Evolutionary conservation across 2,888 invertebrate genomes (phyloP), one percentile per base, ranked within the genome.

Genomic region (Brachylomia viminalis): DNA sequence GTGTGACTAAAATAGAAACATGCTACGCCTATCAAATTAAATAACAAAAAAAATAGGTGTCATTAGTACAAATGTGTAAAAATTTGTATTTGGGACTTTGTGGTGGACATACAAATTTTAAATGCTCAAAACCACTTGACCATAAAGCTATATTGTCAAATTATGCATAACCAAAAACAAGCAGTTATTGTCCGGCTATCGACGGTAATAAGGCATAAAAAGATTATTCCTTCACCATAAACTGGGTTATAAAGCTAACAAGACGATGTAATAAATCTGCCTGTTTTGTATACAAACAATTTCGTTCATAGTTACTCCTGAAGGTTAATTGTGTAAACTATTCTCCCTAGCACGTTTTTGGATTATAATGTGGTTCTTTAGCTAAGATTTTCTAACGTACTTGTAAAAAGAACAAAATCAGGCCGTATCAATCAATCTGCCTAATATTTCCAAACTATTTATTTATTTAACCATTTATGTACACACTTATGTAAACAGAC

Each of bases 201-300:
- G 59, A 52, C 38, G 30, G 30, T 66, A 77, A 72, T 66, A 77
- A 52, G 52, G 10, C 61, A 75, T 79, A 79, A 72, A 75, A 78
- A 52, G 61, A 75, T 82, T 79, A 72, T 75, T 61, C 10, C 15
- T 47, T 58, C 3, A 23, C 52, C 13, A 0, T 75, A 66, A 82
- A 83, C 65, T 75, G 23, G 58, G 75, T 30, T 62, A 83, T 82
- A 78, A 82, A 82, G 38, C 73, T 70, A 72, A 64, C 69, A 33
- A 20, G 59, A 67, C 33, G 49, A 68, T 49, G 54, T 64, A 30
- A 79, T 83, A 71, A 82, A 82, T 79, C 67, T 30, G 38, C 64
- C 49, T 58, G 83, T 79, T 75, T 64, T 83, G n/a, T n/a, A 83
- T 62, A 52, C n/a, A 59, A 64, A 79, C 62, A 33, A 59, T 64